These are phyloP conservation scores for Scaptomyza polygonia DNA, from an alignment of 2,888 invertebrate genomes.

Conservation along the genomic window DNA sequence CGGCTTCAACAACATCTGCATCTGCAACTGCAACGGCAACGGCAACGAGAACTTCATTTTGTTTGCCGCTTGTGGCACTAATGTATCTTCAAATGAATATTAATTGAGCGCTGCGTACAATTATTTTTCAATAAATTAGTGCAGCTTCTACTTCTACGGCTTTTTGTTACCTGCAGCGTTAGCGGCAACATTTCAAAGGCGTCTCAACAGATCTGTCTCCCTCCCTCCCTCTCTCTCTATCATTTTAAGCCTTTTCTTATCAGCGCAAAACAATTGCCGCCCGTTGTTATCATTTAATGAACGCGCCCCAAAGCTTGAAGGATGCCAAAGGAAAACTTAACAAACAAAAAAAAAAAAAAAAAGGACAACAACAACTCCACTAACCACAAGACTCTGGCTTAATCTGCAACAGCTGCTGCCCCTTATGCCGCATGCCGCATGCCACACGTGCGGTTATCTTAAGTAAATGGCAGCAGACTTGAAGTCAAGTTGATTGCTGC, in stretches of 20 bases:
- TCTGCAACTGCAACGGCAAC: conserved; percentile 9
- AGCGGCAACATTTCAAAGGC: conserved; percentile 34
- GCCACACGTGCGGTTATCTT: conserved; percentile 79
- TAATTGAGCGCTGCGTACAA: conserved; percentile 38
- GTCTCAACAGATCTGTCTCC: not conserved
- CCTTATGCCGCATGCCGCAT: conserved; percentile 6
- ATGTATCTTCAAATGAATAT: conserved; percentile 75
- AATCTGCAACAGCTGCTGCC: conserved; percentile 15
- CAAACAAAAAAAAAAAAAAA: too few relatives aligned
- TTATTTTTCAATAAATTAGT: conserved; percentile 6
- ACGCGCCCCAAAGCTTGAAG: conserved; percentile 45
- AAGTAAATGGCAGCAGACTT: conserved; percentile 68
- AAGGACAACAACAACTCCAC: conserved; percentile 16
- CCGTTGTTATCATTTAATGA: conserved; percentile 77
- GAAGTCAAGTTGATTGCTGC: conserved; percentile 6
- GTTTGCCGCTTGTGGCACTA: conserved; percentile 54
- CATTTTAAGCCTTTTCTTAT: conserved; percentile 28
- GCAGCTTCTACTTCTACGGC: not conserved
- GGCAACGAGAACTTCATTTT: not conserved
- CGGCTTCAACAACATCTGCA: conserved; percentile 3
- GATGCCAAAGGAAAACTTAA: not conserved
- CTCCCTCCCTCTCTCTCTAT: not conserved
- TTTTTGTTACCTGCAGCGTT: conserved; percentile 8
- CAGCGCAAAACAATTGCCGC: conserved; percentile 34
- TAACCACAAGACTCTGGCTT: conserved; percentile 6